Evolutionary conservation across 2,888 invertebrate genomes (phyloP).

Genomic region (Keiferia lycopersicella): DNA sequence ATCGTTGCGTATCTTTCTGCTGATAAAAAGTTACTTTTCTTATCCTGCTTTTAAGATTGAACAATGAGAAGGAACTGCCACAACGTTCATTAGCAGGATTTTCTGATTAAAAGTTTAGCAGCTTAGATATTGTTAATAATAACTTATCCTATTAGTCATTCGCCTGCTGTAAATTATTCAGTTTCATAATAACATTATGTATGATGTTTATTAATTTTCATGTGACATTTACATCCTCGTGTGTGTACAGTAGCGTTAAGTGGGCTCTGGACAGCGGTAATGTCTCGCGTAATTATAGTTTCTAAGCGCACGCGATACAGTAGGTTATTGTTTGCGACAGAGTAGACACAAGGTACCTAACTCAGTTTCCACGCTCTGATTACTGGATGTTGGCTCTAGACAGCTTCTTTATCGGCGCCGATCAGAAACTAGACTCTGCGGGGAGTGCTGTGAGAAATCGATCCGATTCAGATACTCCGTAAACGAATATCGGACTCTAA

Average conservation of each 20-base stretch:
- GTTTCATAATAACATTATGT: conserved; percentile 20
- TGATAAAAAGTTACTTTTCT: conserved; percentile 10
- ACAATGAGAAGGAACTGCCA: conserved; percentile 1
- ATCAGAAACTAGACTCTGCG: conserved; percentile 65
- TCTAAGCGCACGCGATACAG: conserved; percentile 47
- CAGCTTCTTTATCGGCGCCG: conserved; percentile 75
- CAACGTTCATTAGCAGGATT: not conserved
- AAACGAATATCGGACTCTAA: not conserved
- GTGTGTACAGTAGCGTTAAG: conserved; percentile 44
- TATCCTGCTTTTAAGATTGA: not conserved
- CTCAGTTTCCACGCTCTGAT: conserved; percentile 81
- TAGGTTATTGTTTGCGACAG: conserved; percentile 52
- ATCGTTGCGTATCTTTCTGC: conserved; percentile 9
- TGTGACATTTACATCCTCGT: conserved; percentile 51
- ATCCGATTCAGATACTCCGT: conserved; percentile 32
- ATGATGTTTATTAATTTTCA: conserved; percentile 36
- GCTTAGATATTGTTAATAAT: not conserved
- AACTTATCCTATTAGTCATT: not conserved
- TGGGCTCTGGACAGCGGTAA: conserved; percentile 35
- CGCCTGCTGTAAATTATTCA: not conserved
- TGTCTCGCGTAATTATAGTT: conserved; percentile 40
- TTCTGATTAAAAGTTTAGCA: not conserved
- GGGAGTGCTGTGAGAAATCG: conserved; percentile 58
- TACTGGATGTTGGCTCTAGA: conserved; percentile 81
- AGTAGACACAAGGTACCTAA: conserved; percentile 55